phyloP scores from a whole-genome alignment of 1,140 invertebrate genomes.

The Uloborus diversus region DNA sequence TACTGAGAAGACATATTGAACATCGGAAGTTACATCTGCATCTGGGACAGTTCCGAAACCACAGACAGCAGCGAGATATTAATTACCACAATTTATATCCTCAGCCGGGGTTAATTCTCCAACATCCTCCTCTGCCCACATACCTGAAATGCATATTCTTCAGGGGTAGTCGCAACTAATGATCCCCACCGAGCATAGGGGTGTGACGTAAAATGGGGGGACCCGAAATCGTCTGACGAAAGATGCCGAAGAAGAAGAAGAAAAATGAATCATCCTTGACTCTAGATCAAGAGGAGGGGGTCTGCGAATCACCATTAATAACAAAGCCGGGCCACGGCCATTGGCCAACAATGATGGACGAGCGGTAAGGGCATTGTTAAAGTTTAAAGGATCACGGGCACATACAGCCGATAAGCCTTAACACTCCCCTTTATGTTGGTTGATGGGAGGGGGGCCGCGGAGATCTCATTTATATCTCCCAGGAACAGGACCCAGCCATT shows the following conservation, averaged over 20 bases:
- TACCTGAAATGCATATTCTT: neutral
- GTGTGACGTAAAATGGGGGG: neutral
- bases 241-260: constrained; percentile 30
- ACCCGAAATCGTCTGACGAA: neutral
- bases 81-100: too few species aligned
- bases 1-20: too few species aligned
- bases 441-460: constrained; percentile 31
- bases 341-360: constrained; percentile 55
- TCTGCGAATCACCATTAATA: constrained; percentile 51
- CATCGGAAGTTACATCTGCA: too few species aligned
- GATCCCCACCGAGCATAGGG: neutral
- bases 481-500: constrained; percentile 55
- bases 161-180: neutral
- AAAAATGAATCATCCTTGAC: constrained; percentile 57
- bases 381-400: constrained; percentile 57
- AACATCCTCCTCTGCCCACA: too few species aligned
- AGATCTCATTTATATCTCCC: constrained; percentile 56
- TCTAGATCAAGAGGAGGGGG: constrained; percentile 13
- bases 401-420: constrained; percentile 54
- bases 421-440: constrained; percentile 56
- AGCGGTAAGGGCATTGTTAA: constrained; percentile 54
- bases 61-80: too few species aligned
- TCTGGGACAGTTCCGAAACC: too few species aligned
- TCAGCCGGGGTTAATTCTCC: too few species aligned
- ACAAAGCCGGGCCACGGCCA: constrained; percentile 46